A percentile compares a stretch with the other conserved stretches of the same genome.
phyloP scores from a whole-genome alignment of 2,888 invertebrate genomes.

The Ochropleura plecta region DNA sequence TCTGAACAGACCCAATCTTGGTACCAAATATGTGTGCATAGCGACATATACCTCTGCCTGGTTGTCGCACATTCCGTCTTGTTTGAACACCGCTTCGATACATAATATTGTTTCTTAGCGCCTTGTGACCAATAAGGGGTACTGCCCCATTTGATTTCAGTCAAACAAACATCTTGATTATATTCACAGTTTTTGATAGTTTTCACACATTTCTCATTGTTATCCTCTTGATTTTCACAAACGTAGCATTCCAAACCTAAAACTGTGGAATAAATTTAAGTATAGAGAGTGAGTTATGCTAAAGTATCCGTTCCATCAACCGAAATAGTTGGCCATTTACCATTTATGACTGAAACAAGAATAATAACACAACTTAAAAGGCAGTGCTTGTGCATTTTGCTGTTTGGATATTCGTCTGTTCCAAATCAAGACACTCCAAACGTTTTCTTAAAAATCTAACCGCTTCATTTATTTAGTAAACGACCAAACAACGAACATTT shows the following conservation, averaged over 20 bases:
- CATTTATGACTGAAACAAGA: constrained; percentile 59
- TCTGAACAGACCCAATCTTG: constrained; percentile 99
- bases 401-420: not conserved
- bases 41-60: constrained; percentile 93
- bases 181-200: constrained; percentile 97
- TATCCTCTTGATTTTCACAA: constrained; percentile 97
- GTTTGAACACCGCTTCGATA: constrained; percentile 97
- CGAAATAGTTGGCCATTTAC: constrained; percentile 42
- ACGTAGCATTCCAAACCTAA: constrained; percentile 97
- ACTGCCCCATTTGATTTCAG: constrained; percentile 98
- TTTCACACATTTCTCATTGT: constrained; percentile 97
- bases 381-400: constrained; percentile 49
- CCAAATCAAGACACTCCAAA: not conserved
- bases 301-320: not conserved
- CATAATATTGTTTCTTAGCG: constrained; percentile 97
- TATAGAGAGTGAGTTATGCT: constrained; percentile 13
- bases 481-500: constrained; percentile 37
- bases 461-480: constrained; percentile 27
- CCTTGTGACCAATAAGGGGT: constrained; percentile 99
- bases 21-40: constrained; percentile 98
- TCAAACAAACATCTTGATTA: constrained; percentile 96
- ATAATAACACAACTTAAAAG: constrained; percentile 42
- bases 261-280: constrained; percentile 84
- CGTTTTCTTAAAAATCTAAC: not conserved
- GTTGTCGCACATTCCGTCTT: constrained; percentile 94